These are phyloP conservation scores for Rhopalosiphum padi DNA, from an alignment of 1,140 invertebrate species.

Conservation along the genomic window DNA sequence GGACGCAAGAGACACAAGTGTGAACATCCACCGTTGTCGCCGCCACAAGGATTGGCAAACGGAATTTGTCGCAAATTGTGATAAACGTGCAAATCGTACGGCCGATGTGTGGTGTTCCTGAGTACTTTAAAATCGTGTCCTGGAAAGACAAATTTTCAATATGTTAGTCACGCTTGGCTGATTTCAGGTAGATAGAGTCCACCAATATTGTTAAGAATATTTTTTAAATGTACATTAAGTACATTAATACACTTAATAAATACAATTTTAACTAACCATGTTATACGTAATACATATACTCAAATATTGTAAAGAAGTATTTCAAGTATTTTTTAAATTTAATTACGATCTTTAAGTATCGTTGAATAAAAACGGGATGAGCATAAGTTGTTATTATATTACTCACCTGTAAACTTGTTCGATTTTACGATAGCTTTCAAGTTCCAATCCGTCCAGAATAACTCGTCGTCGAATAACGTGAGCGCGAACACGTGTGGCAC, in stretches of 20 bases:
- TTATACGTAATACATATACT: neutral
- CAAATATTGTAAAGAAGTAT: neutral
- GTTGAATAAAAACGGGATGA: neutral
- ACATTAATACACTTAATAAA: neutral
- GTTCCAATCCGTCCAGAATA: constrained; percentile 99
- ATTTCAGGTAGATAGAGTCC: neutral
- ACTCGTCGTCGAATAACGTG: constrained; percentile 89
- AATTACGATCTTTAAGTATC: neutral
- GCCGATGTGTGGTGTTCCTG: constrained; percentile 91
- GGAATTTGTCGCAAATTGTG: constrained; percentile 84
- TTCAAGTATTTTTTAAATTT: neutral
- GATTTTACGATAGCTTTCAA: constrained; percentile 85
- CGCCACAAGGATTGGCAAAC: constrained; percentile 89
- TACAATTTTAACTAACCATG: neutral
- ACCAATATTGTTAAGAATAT: neutral
- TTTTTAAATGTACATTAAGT: neutral
- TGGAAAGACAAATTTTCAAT: constrained; percentile 57
- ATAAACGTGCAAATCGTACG: constrained; percentile 91
- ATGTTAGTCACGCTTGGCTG: neutral
- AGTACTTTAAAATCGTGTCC: constrained; percentile 75
- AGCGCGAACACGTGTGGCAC: constrained; percentile 96
- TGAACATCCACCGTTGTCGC: constrained; percentile 95
- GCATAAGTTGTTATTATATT: neutral
- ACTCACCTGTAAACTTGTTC: constrained; percentile 83
- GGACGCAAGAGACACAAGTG: constrained; percentile 93